Conservation (phyloP, 30 jellyfish, hydroid and myxozoan species). For the Clytia hemisphaerica region DNA sequence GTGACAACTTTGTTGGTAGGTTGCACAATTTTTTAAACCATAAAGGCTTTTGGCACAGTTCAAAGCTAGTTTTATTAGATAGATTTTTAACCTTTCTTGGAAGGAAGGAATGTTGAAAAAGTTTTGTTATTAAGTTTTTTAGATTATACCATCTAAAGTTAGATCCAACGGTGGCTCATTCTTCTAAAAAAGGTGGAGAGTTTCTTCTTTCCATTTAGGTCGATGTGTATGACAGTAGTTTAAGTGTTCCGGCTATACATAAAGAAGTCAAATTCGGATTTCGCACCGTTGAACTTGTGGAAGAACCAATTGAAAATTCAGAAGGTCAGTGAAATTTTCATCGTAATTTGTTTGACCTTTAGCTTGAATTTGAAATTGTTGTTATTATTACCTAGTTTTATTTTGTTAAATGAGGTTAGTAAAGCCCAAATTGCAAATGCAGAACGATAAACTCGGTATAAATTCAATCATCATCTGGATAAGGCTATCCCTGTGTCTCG, state of each 20-base stretch:
- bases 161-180: background rate
- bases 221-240: background rate
- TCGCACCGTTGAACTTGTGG: slow-evolving; percentile 78
- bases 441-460: too few species aligned
- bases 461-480: too few species aligned
- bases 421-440: too few species aligned
- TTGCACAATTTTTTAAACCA: too few species aligned
- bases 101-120: background rate
- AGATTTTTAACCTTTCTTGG: background rate
- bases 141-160: background rate
- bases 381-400: too few species aligned
- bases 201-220: background rate
- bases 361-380: too few species aligned
- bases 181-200: background rate
- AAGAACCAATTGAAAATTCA: slow-evolving; percentile 63
- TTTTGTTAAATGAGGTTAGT: too few species aligned
- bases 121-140: too few species aligned
- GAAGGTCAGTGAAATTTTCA: slow-evolving; percentile 23
- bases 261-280: slow-evolving; percentile 50
- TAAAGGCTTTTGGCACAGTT: too few species aligned
- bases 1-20: too few species aligned
- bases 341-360: background rate
- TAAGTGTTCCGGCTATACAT: background rate
- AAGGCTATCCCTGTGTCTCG: too few species aligned
- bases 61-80: too few species aligned